Evolutionary conservation across 2,888 invertebrate genomes (phyloP).

Genomic region (Doris montereyensis): DNA sequence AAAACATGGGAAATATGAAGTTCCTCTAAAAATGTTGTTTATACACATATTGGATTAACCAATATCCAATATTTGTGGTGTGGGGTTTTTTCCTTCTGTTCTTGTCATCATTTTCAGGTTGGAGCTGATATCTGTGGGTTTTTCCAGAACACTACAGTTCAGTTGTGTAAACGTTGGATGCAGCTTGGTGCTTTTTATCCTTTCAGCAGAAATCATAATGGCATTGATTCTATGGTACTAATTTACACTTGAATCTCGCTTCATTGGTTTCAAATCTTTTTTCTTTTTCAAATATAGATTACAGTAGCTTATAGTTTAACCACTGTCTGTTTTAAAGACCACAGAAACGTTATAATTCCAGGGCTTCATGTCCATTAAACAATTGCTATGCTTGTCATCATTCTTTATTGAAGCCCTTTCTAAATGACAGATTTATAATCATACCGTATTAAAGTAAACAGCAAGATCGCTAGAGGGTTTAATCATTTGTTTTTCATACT

Average conservation of each 20-base stretch:
- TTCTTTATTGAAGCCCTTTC: not conserved
- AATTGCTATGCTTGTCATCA: not conserved
- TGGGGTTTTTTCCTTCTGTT: too few relatives aligned
- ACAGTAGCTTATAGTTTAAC: too few relatives aligned
- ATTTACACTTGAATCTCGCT: too few relatives aligned
- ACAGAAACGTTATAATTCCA: too few relatives aligned
- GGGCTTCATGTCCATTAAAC: not conserved
- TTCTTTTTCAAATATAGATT: not conserved
- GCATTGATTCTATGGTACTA: slow-evolving; percentile 34
- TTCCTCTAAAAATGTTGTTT: too few relatives aligned
- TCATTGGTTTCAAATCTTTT: too few relatives aligned
- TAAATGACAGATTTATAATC: not conserved
- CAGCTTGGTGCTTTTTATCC: slow-evolving; percentile 70
- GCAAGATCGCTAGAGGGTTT: not conserved
- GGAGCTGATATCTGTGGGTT: slow-evolving; percentile 71
- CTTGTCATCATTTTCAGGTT: slow-evolving; percentile 58
- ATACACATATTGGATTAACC: too few relatives aligned
- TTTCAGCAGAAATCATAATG: slow-evolving; percentile 69
- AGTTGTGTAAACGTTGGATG: slow-evolving; percentile 69
- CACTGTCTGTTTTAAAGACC: too few relatives aligned
- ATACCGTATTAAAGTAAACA: not conserved
- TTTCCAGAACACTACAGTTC: slow-evolving; percentile 54
- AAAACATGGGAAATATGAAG: too few relatives aligned
- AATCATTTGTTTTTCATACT: too few relatives aligned
- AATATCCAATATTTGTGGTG: too few relatives aligned